Base-by-base conservation (phyloP, 2,888 invertebrate genomes). In the Volucella inflata region DNA sequence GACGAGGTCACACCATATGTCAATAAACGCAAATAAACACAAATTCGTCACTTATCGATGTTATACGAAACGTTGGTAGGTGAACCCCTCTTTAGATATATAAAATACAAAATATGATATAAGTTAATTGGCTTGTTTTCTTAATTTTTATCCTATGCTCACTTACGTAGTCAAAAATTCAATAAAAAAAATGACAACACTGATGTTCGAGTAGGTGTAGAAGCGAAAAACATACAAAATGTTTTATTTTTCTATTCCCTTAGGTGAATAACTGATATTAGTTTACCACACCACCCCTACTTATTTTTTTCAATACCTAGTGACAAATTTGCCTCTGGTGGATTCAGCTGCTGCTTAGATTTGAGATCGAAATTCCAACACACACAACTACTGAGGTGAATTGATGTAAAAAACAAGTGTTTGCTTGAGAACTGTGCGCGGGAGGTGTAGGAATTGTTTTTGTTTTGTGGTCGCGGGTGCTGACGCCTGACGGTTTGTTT, bases 171-270 rank as follows among this genome's bases (percentile, higher is more conserved):
- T 17, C 38, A 40, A 46, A 51, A n/a, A n/a, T 57, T 68, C 51
- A 46, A 65, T 74, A 68, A 62, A 57, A 53, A 51, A 72, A 57
- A 36, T 85, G 76, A 85, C 76, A 85, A 67, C 60, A 80, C 80
- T 78, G 70, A 46, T 57, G 14, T 17, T 17, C 36, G 42, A 57
- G 59, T 53, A 53, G 46, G 55, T 70, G 70, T 57, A 48, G 57
- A 42, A 55, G 38, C 16, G 21, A 11, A 71, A 21, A 55, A 50
- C 12, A 50, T 51, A 36, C 30, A n/a, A 36, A 30, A 17, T 48
- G 30, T 11, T n/a, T 38, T 14, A 38, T 16, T 46, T 30, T 30
- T 6, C 30, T 30, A 30, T 21, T 53, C 30, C 36, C 14, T 6
- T 17, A 11, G 42, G 44, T 17, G 44, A 72, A 12, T 51, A 51